Conservation (phyloP, 2,113 vertebrate species). For the Spermophilus dauricus region DNA sequence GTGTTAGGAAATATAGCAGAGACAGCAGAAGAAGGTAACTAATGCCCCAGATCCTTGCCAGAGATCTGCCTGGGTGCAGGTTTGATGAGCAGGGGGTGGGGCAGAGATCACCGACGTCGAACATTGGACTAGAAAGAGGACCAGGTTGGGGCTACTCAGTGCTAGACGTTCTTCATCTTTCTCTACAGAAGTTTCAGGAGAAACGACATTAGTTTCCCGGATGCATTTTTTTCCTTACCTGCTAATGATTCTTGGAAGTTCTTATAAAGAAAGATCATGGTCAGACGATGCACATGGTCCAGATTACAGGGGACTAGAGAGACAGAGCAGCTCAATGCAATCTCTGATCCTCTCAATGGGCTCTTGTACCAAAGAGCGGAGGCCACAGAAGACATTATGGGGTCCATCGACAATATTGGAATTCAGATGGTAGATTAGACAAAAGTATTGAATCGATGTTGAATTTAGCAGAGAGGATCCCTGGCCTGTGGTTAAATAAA, state of each 20-base stretch:
- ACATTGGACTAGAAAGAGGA: neutral
- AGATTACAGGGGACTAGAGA: neutral
- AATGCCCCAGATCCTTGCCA: neutral
- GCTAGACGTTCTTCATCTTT: no score
- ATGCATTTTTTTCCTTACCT: no score
- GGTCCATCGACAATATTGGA: constrained; percentile 35
- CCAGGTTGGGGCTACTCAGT: no score
- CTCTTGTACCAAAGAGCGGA: neutral
- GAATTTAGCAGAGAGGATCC: constrained; percentile 59
- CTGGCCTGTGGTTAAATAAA: neutral
- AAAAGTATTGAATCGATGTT: constrained; percentile 31
- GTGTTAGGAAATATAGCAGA: neutral
- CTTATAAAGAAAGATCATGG: neutral
- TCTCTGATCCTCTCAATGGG: neutral
- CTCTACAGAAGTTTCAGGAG: no score
- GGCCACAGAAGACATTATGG: neutral
- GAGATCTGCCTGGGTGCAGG: neutral
- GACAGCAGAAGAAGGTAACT: neutral
- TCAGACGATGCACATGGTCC: neutral
- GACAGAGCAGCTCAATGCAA: neutral
- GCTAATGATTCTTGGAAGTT: no score
- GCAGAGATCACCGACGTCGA: neutral
- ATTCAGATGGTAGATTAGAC: constrained; percentile 51
- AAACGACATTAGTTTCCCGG: no score
- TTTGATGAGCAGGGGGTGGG: neutral